Conservation (phyloP, 2,113 vertebrate genomes). For the Bubo scandiacus region DNA sequence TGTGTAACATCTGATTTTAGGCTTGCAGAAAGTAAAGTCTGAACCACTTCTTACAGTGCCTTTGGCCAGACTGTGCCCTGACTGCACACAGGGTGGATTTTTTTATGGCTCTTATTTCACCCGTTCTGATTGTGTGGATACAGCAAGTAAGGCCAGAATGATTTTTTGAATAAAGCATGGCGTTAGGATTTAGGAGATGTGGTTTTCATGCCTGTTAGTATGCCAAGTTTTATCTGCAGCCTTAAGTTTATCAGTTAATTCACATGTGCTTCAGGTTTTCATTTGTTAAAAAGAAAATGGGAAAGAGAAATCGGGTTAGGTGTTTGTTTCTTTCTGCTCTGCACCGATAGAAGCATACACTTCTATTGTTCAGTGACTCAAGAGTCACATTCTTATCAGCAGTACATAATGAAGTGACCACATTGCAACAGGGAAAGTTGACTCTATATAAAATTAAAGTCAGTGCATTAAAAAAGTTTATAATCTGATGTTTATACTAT, state of each 20-base stretch:
- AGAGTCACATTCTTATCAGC: background rate
- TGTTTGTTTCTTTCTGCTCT: background rate
- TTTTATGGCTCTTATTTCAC: background rate
- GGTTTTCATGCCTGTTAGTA: background rate
- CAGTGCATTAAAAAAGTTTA: background rate
- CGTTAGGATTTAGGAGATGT: background rate
- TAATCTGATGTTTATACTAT: background rate
- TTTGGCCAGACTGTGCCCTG: background rate
- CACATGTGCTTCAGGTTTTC: background rate
- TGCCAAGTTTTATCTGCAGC: background rate
- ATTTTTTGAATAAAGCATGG: background rate
- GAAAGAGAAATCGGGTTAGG: background rate
- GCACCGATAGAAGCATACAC: background rate
- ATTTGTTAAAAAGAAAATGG: slow-evolving; percentile 15
- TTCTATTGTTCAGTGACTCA: background rate
- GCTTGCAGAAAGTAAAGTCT: background rate
- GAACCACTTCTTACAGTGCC: background rate
- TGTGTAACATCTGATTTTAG: background rate
- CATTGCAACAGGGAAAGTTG: background rate
- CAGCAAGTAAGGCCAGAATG: background rate
- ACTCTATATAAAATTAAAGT: background rate
- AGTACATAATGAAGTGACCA: background rate
- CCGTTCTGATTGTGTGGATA: background rate
- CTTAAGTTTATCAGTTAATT: background rate
- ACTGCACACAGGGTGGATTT: background rate